A percentile compares a stretch with the other conserved stretches of the same genome.
Evolutionary conservation across 2,797 vertebrate species (phyloP).

Genomic region (Phrynocephalus guinanensis): DNA sequence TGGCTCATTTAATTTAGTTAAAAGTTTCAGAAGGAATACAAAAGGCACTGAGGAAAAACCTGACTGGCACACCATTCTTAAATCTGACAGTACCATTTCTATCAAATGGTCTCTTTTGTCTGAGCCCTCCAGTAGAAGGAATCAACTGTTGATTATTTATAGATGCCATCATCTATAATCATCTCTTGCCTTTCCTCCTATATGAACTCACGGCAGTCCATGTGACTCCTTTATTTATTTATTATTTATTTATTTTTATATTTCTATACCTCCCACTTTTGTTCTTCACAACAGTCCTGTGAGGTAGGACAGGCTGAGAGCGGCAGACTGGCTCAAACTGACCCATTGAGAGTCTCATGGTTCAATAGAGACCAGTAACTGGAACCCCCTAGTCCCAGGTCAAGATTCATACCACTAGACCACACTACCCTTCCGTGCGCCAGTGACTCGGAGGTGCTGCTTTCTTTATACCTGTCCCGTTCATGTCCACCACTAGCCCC

Average conservation of each 20-base stretch:
- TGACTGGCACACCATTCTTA: background rate
- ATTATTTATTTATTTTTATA: too few species aligned
- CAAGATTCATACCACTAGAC: background rate
- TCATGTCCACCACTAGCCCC: slow-evolving; percentile 74
- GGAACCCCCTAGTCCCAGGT: background rate
- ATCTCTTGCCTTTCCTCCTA: background rate
- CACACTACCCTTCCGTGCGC: background rate
- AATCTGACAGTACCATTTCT: background rate
- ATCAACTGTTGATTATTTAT: background rate
- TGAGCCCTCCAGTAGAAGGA: background rate
- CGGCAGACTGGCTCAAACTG: background rate
- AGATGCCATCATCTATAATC: background rate
- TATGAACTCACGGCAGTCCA: background rate
- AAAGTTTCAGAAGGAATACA: background rate
- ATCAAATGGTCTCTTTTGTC: background rate
- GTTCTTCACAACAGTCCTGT: background rate
- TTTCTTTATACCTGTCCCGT: slow-evolving; percentile 71
- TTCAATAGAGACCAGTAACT: background rate
- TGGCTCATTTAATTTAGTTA: background rate
- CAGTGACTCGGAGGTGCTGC: background rate
- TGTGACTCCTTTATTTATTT: background rate
- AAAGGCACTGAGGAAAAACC: too few species aligned
- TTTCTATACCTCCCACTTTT: too few species aligned
- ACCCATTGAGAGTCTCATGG: background rate
- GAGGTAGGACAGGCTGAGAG: background rate